Conservation (phyloP, 2,888 invertebrate species). For the Meteorus colon region DNA sequence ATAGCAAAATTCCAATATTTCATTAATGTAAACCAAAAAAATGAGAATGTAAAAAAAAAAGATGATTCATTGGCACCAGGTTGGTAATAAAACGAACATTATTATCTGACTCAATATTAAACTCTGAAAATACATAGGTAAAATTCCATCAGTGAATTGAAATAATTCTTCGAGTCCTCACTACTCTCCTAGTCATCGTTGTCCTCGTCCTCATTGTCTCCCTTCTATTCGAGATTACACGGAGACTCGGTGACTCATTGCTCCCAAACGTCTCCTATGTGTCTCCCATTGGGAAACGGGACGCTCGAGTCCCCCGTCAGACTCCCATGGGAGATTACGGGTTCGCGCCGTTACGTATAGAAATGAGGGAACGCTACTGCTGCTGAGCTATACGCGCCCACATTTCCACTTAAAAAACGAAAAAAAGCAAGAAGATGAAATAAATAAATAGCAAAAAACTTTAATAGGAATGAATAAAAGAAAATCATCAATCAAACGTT, state of each 20-base stretch:
- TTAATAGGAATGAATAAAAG: neutral
- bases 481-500: neutral
- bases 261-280: conserved; percentile 48
- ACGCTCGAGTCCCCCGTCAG: conserved; percentile 45
- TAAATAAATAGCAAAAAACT: neutral
- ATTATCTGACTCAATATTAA: no score
- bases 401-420: conserved; percentile 40
- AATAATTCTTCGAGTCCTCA: no score
- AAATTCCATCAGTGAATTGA: no score
- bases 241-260: conserved; percentile 48
- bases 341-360: conserved; percentile 46
- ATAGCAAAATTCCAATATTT: no score
- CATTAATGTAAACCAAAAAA: no score
- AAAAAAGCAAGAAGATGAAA: conserved; percentile 2
- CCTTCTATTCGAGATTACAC: conserved; percentile 45
- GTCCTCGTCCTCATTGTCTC: conserved; percentile 39
- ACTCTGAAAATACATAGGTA: no score
- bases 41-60: no score
- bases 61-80: no score
- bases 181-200: neutral
- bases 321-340: conserved; percentile 47
- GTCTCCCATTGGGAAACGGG: conserved; percentile 46
- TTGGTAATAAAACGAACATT: no score
- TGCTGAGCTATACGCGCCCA: conserved; percentile 39
- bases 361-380: conserved; percentile 40